Conservation (phyloP, 2,797 vertebrate species). For the Halcyon leucocephala region DNA sequence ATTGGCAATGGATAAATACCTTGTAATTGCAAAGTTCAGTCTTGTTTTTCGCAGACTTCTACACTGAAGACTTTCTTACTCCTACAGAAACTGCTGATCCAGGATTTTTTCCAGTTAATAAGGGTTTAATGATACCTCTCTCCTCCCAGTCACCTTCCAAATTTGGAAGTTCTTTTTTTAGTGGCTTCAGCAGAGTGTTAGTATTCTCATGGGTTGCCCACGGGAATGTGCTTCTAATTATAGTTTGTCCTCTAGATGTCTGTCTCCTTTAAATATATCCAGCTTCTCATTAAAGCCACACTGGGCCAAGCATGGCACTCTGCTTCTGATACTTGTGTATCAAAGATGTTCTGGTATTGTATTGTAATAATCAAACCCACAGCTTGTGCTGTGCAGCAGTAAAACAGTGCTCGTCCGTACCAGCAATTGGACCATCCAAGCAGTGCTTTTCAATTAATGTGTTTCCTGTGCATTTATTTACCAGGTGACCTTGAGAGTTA, state of each 20-base stretch:
- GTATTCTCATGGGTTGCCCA: slow-evolving; percentile 27
- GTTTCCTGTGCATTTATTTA: neutral
- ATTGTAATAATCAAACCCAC: neutral
- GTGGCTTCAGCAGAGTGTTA: slow-evolving; percentile 26
- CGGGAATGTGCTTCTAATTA: slow-evolving; percentile 53
- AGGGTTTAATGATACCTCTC: slow-evolving; percentile 40
- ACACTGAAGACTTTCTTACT: neutral
- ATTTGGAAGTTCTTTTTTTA: slow-evolving; percentile 57
- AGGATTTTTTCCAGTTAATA: neutral
- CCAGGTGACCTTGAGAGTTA: neutral
- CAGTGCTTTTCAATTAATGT: neutral
- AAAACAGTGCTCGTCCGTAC: neutral
- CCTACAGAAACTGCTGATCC: slow-evolving; percentile 9
- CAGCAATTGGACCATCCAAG: neutral
- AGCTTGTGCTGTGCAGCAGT: neutral
- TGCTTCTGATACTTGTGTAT: neutral
- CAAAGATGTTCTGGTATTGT: neutral
- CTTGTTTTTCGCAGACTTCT: neutral
- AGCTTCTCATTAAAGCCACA: neutral
- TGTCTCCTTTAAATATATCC: slow-evolving; percentile 21
- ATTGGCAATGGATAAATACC: neutral
- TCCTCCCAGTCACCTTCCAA: slow-evolving; percentile 46
- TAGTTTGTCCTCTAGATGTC: slow-evolving; percentile 51
- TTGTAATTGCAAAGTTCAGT: neutral
- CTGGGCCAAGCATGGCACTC: neutral